These are phyloP conservation scores for Alfaro cultratus DNA, from an alignment of 2,797 vertebrate genomes.

Conservation along the genomic window DNA sequence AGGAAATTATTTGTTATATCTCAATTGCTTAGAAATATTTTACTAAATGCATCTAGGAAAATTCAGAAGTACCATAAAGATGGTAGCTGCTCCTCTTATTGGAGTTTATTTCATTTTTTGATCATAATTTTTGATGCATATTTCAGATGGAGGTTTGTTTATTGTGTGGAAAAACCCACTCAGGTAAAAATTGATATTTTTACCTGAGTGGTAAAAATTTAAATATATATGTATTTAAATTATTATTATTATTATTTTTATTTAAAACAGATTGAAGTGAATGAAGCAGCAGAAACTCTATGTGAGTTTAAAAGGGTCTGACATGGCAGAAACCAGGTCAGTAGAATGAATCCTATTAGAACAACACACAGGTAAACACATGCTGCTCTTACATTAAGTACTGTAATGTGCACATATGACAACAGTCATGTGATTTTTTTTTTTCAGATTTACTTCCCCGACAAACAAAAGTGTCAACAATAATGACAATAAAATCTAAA, in stretches of 20 bases:
- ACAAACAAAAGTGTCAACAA: background rate
- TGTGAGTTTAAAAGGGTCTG: constrained; percentile 4
- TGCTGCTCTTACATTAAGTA: background rate
- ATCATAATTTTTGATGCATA: too few species aligned
- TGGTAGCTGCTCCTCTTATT: background rate
- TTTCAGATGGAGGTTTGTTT: background rate
- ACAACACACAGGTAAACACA: constrained; percentile 3
- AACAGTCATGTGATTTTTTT: background rate
- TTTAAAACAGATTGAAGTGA: background rate
- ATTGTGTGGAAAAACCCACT: too few species aligned
- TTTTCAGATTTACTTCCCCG: background rate
- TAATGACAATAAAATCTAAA: background rate
- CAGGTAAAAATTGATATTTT: too few species aligned
- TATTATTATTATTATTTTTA: too few species aligned
- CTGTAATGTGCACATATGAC: background rate
- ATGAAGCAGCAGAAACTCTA: background rate
- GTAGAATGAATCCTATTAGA: constrained; percentile 36
- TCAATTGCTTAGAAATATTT: background rate
- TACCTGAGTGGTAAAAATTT: too few species aligned
- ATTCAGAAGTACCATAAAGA: background rate
- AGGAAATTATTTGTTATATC: background rate
- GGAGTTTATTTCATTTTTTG: background rate
- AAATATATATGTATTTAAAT: too few species aligned
- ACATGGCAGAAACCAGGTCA: constrained; percentile 32
- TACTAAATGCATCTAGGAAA: background rate